These are phyloP conservation scores for Galaxea fascicularis DNA, from an alignment of 92 coral and sea anemone genomes.

Conservation along the genomic window DNA sequence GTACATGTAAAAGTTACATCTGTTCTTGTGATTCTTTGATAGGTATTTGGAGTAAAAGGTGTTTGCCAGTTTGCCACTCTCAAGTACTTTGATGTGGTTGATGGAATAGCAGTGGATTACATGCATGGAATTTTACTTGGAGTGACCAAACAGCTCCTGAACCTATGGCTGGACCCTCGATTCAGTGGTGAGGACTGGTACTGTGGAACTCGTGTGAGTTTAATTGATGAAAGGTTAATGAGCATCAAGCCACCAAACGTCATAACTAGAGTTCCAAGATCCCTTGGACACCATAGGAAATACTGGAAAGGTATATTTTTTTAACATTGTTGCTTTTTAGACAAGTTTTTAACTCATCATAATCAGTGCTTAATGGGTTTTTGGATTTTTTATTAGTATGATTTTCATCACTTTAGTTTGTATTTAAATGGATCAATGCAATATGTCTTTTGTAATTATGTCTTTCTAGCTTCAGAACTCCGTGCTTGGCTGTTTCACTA, in stretches of 20 bases:
- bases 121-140: constrained; percentile 30
- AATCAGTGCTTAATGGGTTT: background rate
- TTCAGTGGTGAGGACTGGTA: constrained; percentile 26
- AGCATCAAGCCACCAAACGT: constrained; percentile 50
- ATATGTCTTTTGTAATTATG: background rate
- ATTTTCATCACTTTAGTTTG: background rate
- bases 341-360: constrained; percentile 6
- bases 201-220: constrained; percentile 11
- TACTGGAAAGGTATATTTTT: constrained; percentile 20
- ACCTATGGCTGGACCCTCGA: background rate
- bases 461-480: constrained; percentile 43
- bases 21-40: constrained; percentile 9
- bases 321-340: background rate
- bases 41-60: constrained; percentile 24
- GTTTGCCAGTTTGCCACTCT: constrained; percentile 25
- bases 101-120: constrained; percentile 17
- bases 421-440: background rate
- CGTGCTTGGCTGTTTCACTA: constrained; percentile 44
- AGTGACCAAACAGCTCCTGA: constrained; percentile 22
- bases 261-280: constrained; percentile 47
- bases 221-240: constrained; percentile 13
- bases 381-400: constrained; percentile 4
- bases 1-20: background rate
- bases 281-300: constrained; percentile 19
- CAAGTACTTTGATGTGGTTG: constrained; percentile 23